Conservation (phyloP, 2,888 invertebrate species). For the Xestia ashworthii region DNA sequence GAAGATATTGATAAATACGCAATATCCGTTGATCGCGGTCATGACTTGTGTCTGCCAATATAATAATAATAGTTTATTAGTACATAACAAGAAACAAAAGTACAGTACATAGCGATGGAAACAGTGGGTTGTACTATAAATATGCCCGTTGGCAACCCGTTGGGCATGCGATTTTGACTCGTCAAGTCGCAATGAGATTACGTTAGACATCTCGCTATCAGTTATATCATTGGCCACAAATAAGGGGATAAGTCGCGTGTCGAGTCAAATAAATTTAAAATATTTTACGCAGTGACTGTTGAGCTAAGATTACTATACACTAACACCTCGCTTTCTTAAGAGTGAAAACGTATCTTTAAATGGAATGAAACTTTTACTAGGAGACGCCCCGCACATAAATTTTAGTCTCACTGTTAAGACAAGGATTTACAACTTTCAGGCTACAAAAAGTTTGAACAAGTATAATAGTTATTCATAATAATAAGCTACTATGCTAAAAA, state of each 20-base stretch:
- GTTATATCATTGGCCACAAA: too few species aligned
- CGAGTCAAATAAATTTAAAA: neutral
- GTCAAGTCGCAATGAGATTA: too few species aligned
- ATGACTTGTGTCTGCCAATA: too few species aligned
- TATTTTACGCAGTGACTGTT: neutral
- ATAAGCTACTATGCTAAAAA: neutral
- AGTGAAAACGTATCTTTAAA: neutral
- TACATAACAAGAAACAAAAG: too few species aligned
- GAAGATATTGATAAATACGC: neutral
- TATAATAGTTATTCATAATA: neutral
- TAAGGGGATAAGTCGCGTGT: too few species aligned
- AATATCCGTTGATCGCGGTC: too few species aligned
- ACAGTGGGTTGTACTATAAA: too few species aligned
- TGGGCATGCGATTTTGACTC: too few species aligned
- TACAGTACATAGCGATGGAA: too few species aligned
- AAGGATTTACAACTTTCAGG: neutral
- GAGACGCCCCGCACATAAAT: neutral
- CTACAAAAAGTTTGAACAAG: neutral
- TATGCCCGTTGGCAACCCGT: too few species aligned
- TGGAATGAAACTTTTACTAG: neutral
- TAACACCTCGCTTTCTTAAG: neutral
- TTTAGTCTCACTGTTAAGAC: neutral
- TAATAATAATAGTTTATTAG: too few species aligned
- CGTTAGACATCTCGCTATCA: too few species aligned
- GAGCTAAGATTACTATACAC: neutral